A percentile compares a stretch with the other conserved stretches of the same genome.
These are phyloP conservation scores for Calyptommatus sinebrachiatus DNA, from an alignment of 2,113 vertebrate species.

Conservation along the genomic window DNA sequence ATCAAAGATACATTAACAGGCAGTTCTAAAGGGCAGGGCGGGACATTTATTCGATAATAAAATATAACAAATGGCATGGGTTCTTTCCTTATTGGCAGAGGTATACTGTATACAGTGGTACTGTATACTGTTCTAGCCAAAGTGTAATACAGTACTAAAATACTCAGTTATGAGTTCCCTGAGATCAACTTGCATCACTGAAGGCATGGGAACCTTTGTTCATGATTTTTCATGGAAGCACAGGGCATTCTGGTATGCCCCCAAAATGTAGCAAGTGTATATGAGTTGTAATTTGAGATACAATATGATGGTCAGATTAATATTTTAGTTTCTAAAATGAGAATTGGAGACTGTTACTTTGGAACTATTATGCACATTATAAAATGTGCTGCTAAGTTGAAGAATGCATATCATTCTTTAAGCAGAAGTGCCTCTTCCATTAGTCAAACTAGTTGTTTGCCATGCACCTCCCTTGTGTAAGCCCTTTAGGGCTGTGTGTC, in stretches of 20 bases:
- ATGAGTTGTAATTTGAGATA: background rate
- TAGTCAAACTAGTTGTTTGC: too few relatives aligned
- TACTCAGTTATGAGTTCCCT: rapidly evolving
- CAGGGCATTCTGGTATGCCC: background rate
- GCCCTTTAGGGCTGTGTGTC: too few relatives aligned
- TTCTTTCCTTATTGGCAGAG: conserved; percentile 12
- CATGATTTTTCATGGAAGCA: background rate
- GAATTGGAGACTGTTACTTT: background rate
- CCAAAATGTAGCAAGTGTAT: background rate
- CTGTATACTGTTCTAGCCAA: background rate
- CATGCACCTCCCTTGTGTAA: too few relatives aligned
- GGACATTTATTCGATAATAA: conserved; percentile 22
- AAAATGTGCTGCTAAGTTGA: background rate
- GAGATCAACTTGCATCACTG: rapidly evolving
- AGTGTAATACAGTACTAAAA: background rate
- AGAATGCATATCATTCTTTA: background rate
- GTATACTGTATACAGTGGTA: background rate
- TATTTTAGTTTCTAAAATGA: background rate
- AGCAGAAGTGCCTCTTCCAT: too few relatives aligned
- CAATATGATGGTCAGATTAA: background rate
- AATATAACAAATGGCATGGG: background rate
- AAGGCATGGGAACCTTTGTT: background rate
- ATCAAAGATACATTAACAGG: conserved; percentile 7
- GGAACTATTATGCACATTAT: background rate
- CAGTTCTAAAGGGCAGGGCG: conserved; percentile 7